Base-by-base conservation (phyloP, 2,797 vertebrate genomes). In the Babyrousa celebensis region DNA sequence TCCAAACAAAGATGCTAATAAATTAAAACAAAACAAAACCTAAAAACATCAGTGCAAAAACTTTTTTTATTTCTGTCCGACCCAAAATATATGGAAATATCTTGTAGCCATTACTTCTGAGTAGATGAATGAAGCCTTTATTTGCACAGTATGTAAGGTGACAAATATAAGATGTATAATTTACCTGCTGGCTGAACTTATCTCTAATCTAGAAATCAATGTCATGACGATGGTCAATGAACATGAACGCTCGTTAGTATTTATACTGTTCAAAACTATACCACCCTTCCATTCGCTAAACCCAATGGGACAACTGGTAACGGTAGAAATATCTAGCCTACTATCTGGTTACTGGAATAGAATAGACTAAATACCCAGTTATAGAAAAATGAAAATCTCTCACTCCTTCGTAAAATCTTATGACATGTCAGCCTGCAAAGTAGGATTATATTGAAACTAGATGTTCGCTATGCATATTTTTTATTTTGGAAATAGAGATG, bases 381-480 rank as follows among this genome's bases (percentile, higher is more conserved):
- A 94, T 0, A 92, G 29, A 79, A 83, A 89, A 65, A 58, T 67
- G 43, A 79, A 91, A 82, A 32, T 14, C 9, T 83, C 27, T 91
- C 16, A 32, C 60, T 84, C 16, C 79, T 79, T 58, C 14, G 32
- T 86, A 71, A 95, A 63, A 3, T n/a, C 52, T 58, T 91, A 58
- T 3, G 17, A 68, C 77, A 56, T 65, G 3, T 58, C 70, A 87
- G 25, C 7, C 20, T 63, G 56, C 0, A 52, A 84, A 54, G 20
- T 52, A 82, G 6, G 2, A 77, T 48, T 89, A 20, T 65, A 71
- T 67, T 84, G 68, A 89, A 93, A 27, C 54, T 89, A 60, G 32
- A n/a, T 8, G 3, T 18, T 89, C 11, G 60, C 15, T 40, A 29
- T 5, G 2, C 1, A 67, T 94, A 92, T 9, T 43, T 94, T 92